These are phyloP conservation scores for Benitochromis conjunctus DNA, from an alignment of 2,113 vertebrate species.

Conservation along the genomic window DNA sequence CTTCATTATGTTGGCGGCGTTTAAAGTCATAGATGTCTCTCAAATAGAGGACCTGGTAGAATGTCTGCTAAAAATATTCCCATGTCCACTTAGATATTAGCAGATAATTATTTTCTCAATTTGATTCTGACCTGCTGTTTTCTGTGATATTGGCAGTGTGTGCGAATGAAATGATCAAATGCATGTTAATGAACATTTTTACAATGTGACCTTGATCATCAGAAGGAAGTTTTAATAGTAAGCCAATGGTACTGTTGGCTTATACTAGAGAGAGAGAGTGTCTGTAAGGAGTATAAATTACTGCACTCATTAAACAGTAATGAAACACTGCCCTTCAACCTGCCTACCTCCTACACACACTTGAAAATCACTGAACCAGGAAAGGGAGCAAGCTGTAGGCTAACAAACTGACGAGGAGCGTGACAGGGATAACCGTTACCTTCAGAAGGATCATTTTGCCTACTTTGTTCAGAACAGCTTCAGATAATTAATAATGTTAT, in stretches of 20 bases:
- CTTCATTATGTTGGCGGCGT: background rate
- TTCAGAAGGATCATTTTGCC: background rate
- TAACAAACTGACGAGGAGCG: background rate
- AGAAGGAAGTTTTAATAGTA: slow-evolving; percentile 19
- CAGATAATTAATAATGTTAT: background rate
- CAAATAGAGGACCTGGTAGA: background rate
- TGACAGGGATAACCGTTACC: background rate
- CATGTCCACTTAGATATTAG: background rate
- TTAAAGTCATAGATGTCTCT: background rate
- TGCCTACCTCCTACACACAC: background rate
- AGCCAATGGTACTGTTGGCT: slow-evolving; percentile 1
- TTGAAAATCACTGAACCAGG: slow-evolving; percentile 4
- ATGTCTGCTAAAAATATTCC: background rate
- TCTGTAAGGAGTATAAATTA: slow-evolving; percentile 17
- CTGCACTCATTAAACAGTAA: slow-evolving; percentile 24
- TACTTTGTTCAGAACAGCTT: background rate
- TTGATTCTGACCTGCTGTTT: background rate
- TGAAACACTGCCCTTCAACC: slow-evolving; percentile 40
- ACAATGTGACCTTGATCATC: slow-evolving; percentile 1
- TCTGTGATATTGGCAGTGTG: background rate
- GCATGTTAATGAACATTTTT: slow-evolving; percentile 1
- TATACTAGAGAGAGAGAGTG: background rate
- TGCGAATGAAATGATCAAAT: background rate
- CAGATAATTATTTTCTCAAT: background rate
- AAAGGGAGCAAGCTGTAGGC: background rate